Evolutionary conservation across 2,888 invertebrate genomes (phyloP).

Genomic region (Drosophila macrothrix): DNA sequence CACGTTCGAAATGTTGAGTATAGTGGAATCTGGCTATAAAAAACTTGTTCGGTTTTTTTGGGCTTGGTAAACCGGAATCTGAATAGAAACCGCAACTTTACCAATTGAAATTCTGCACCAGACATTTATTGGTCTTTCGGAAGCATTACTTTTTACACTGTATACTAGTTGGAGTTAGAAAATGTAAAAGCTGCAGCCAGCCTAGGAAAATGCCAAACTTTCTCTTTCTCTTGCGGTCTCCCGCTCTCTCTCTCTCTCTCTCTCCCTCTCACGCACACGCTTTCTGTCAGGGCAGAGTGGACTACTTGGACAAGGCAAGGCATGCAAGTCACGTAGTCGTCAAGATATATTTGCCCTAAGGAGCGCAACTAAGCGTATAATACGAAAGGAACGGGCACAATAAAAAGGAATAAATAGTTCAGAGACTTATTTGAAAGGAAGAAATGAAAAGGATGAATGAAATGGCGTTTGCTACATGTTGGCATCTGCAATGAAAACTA

Average conservation of each 20-base stretch:
- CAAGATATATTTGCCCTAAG: conserved; percentile 1
- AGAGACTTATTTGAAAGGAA: background rate
- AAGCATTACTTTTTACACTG: background rate
- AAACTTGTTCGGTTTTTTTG: background rate
- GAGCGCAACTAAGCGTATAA: background rate
- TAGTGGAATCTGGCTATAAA: background rate
- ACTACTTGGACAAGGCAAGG: conserved; percentile 4
- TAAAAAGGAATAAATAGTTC: background rate
- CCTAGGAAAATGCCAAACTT: background rate
- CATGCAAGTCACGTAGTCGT: conserved; percentile 19
- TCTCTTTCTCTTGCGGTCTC: background rate
- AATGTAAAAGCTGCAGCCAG: background rate
- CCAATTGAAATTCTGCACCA: background rate
- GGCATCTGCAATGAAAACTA: background rate
- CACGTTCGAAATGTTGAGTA: background rate
- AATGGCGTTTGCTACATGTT: background rate
- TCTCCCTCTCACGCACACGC: too few species aligned
- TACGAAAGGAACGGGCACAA: background rate
- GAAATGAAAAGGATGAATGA: background rate
- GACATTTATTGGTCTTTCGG: background rate
- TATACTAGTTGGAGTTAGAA: background rate
- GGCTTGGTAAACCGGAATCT: background rate
- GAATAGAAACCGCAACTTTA: background rate
- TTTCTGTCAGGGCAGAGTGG: background rate
- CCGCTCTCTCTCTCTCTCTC: background rate